These are phyloP conservation scores for Brachyopa scutellaris DNA, from an alignment of 2,888 invertebrate species.

Conservation along the genomic window DNA sequence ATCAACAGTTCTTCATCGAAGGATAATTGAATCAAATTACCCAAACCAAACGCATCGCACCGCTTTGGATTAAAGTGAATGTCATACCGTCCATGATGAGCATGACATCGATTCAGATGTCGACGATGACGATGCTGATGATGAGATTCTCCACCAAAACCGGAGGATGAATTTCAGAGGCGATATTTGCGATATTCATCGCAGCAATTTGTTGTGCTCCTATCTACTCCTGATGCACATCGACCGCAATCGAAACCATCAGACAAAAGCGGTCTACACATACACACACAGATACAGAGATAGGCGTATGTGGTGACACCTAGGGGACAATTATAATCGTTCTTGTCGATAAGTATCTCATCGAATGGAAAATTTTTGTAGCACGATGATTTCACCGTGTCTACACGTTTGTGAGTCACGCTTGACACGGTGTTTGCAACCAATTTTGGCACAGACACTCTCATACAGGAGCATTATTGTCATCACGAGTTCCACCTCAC, in stretches of 20 bases:
- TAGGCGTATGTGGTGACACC: conserved; percentile 30
- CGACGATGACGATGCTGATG: conserved; percentile 46
- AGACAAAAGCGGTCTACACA: conserved; percentile 54
- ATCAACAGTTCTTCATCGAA: conserved; percentile 62
- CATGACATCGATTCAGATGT: conserved; percentile 33
- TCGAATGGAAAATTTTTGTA: conserved; percentile 54
- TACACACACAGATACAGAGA: not conserved
- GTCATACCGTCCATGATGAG: conserved; percentile 9
- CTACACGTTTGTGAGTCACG: conserved; percentile 67
- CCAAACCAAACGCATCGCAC: too few relatives aligned
- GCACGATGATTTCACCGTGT: conserved; percentile 60
- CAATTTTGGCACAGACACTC: conserved; percentile 32
- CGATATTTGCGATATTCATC: conserved; percentile 44
- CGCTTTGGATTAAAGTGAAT: conserved; percentile 15
- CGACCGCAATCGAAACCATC: conserved; percentile 53
- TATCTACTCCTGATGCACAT: conserved; percentile 16
- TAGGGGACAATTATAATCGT: conserved; percentile 63
- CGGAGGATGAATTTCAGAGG: conserved; percentile 38
- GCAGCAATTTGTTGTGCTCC: conserved; percentile 49
- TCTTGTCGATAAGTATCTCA: conserved; percentile 66
- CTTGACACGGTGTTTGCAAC: conserved; percentile 62
- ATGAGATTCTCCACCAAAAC: conserved; percentile 64
- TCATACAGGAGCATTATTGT: not conserved
- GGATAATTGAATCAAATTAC: conserved; percentile 69
- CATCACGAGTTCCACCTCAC: conserved; percentile 20